phyloP scores from a whole-genome alignment of 1,140 invertebrate genomes.

The Lepidurus couesii region DNA sequence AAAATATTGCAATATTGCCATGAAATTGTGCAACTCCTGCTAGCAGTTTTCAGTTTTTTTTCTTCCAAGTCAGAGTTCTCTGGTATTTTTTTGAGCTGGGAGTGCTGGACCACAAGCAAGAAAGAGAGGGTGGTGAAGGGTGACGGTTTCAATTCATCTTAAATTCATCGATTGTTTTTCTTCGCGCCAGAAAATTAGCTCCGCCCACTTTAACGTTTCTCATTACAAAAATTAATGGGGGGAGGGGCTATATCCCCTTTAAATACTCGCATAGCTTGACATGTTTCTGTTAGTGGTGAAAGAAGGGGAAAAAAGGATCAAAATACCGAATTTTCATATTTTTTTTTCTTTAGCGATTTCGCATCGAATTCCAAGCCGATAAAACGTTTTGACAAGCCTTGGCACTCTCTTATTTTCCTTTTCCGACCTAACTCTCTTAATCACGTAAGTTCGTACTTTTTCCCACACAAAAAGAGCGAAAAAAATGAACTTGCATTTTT shows the following conservation, averaged over 20 bases:
- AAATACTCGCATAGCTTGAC: too few species aligned
- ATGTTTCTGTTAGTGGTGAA: too few species aligned
- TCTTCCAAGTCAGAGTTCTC: neutral
- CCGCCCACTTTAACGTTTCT: too few species aligned
- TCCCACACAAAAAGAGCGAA: neutral
- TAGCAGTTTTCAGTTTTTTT: neutral
- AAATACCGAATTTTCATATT: neutral
- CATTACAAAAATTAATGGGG: too few species aligned
- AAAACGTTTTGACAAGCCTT: neutral
- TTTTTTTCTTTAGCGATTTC: neutral
- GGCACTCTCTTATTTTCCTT: neutral
- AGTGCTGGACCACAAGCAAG: slow-evolving; percentile 7
- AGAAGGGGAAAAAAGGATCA: too few species aligned
- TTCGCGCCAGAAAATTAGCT: too few species aligned
- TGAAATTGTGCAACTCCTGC: slow-evolving; percentile 13
- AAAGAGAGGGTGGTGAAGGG: neutral
- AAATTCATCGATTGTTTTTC: neutral
- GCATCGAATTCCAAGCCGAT: neutral
- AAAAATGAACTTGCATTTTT: neutral
- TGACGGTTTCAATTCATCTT: neutral
- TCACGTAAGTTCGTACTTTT: neutral
- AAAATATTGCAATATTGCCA: slow-evolving; percentile 20
- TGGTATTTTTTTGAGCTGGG: neutral
- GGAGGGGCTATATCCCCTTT: too few species aligned
- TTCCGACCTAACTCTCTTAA: neutral